A percentile compares a stretch with the other conserved stretches of the same genome.
Evolutionary conservation across 2,797 vertebrate genomes (phyloP).

Genomic region (Xerus rutilus): DNA sequence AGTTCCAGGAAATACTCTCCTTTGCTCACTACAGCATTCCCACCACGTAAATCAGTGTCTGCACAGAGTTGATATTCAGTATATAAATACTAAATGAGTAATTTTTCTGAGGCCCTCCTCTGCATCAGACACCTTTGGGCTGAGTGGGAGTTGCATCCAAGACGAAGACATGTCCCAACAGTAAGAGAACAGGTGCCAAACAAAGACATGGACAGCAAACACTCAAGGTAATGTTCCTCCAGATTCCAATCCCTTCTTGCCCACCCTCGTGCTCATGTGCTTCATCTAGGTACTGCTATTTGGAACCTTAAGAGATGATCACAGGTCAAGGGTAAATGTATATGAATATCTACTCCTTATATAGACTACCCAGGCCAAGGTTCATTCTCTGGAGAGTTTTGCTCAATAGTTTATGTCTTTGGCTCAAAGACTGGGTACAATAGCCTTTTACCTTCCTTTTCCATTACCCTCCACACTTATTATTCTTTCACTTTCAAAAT

Average conservation of each 20-base stretch:
- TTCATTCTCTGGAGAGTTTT: background rate
- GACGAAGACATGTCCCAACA: background rate
- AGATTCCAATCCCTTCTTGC: background rate
- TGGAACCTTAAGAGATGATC: background rate
- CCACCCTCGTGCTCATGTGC: background rate
- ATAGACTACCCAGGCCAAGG: background rate
- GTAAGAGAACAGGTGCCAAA: background rate
- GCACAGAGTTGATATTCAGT: background rate
- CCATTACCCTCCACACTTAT: background rate
- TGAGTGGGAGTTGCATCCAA: background rate
- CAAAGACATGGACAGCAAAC: no score
- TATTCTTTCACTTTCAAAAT: background rate
- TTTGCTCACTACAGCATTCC: background rate
- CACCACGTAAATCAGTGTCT: background rate
- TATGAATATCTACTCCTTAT: background rate
- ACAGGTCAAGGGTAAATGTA: background rate
- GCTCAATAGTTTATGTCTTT: background rate
- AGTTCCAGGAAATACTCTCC: background rate
- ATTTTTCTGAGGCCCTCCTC: background rate
- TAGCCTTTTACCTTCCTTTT: background rate
- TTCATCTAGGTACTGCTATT: background rate
- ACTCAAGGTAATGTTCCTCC: background rate
- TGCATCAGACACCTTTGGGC: background rate
- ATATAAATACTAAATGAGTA: background rate
- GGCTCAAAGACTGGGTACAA: background rate